phyloP scores from a whole-genome alignment of 2,888 invertebrate species.

The Lasioglossum oenotherae region DNA sequence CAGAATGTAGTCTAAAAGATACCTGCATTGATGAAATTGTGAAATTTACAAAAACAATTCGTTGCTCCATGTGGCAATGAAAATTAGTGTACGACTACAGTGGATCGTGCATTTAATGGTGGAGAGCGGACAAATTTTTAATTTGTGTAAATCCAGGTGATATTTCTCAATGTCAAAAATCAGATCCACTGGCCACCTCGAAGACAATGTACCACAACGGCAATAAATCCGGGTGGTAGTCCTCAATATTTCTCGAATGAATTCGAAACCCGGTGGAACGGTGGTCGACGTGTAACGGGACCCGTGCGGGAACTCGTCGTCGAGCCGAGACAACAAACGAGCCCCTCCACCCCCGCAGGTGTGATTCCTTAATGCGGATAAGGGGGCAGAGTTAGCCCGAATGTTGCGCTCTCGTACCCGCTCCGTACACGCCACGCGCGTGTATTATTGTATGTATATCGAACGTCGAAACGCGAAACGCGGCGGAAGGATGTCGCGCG shows the following conservation, averaged over 20 bases:
- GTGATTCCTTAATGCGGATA: neutral
- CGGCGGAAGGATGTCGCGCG: conserved; percentile 52
- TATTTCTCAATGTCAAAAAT: too few relatives aligned
- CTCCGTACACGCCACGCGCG: neutral
- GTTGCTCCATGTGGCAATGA: too few relatives aligned
- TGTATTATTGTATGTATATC: neutral
- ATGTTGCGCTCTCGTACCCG: neutral
- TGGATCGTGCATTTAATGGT: too few relatives aligned
- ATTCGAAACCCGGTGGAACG: neutral
- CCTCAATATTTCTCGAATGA: neutral
- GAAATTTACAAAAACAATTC: too few relatives aligned
- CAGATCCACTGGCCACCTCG: too few relatives aligned
- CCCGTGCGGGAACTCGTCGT: neutral
- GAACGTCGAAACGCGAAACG: neutral
- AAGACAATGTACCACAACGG: neutral
- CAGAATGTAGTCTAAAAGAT: too few relatives aligned
- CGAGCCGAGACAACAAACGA: neutral
- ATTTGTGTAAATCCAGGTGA: too few relatives aligned
- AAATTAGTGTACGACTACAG: too few relatives aligned
- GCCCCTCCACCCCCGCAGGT: neutral
- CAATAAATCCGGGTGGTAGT: neutral
- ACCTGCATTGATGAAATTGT: too few relatives aligned
- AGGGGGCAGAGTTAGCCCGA: neutral
- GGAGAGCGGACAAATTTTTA: too few relatives aligned
- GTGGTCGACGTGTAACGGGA: neutral